Percentiles rank a stretch among this genome's conserved stretches.
Evolutionary conservation across 2,888 invertebrate species (phyloP).

Genomic region (Halocaridina rubra): DNA sequence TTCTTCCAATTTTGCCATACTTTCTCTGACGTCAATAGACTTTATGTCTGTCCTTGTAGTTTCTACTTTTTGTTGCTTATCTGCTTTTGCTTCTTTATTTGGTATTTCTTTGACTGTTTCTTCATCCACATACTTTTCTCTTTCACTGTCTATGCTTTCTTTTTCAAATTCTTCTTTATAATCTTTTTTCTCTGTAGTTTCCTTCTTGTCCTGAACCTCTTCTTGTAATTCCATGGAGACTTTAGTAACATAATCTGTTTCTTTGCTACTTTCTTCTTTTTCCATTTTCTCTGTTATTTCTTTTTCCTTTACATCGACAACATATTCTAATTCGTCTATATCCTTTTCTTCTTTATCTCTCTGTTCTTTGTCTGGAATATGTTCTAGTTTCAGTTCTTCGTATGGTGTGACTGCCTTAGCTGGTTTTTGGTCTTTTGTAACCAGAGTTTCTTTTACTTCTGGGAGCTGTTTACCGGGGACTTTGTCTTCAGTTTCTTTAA

Average conservation of each 20-base stretch:
- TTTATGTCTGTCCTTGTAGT: neutral
- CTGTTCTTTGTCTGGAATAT: conserved; percentile 61
- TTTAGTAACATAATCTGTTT: neutral
- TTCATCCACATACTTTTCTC: neutral
- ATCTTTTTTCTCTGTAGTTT: neutral
- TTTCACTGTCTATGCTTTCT: neutral
- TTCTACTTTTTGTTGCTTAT: neutral
- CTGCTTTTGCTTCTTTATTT: neutral
- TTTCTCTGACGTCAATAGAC: neutral
- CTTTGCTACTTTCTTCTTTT: conserved; percentile 15
- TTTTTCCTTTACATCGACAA: conserved; percentile 57
- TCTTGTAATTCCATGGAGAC: conserved; percentile 39
- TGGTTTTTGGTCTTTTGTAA: conserved; percentile 64
- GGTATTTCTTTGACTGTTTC: neutral
- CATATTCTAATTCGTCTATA: conserved; percentile 62
- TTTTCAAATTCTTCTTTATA: neutral
- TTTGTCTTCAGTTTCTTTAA: conserved; percentile 45
- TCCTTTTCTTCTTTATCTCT: conserved; percentile 48
- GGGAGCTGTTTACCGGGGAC: no score
- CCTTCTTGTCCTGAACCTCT: conserved; percentile 25
- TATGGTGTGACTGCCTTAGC: conserved; percentile 63
- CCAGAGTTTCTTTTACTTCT: conserved; percentile 62
- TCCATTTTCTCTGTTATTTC: conserved; percentile 51
- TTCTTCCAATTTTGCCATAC: neutral
- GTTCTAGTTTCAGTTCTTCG: conserved; percentile 64